phyloP scores from a whole-genome alignment of 2,113 vertebrate genomes.

The Bombycilla garrulus region DNA sequence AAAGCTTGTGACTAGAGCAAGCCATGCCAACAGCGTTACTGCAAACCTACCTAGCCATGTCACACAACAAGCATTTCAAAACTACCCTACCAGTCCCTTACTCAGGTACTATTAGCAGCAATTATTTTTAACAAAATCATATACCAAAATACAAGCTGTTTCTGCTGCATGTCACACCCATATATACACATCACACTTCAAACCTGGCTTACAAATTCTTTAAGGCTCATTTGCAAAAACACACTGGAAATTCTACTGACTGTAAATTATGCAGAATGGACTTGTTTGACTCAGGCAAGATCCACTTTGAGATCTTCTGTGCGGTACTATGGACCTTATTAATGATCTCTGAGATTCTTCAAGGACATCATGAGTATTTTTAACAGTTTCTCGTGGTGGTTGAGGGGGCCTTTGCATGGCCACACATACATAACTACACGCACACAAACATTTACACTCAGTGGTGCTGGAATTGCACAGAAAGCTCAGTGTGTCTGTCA shows the following conservation, averaged over 20 bases:
- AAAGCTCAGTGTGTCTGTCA: neutral
- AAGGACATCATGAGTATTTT: neutral
- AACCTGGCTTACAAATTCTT: neutral
- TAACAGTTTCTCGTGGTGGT: neutral
- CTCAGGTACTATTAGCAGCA: neutral
- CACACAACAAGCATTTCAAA: neutral
- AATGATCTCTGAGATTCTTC: neutral
- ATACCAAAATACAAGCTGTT: neutral
- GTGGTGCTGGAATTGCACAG: neutral
- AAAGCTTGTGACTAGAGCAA: neutral
- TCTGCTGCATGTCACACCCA: neutral
- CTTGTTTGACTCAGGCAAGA: neutral
- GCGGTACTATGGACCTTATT: neutral
- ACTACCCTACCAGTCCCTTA: neutral
- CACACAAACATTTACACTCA: neutral
- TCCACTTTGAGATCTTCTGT: neutral
- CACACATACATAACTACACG: neutral
- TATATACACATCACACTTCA: neutral
- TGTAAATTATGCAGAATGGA: neutral
- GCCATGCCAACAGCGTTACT: neutral
- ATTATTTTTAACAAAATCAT: neutral
- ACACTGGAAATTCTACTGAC: neutral
- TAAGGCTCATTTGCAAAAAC: neutral
- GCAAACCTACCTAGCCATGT: neutral
- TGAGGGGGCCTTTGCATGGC: neutral